Base-by-base conservation (phyloP, 2,888 invertebrate genomes). In the Drosophila paranaensis region DNA sequence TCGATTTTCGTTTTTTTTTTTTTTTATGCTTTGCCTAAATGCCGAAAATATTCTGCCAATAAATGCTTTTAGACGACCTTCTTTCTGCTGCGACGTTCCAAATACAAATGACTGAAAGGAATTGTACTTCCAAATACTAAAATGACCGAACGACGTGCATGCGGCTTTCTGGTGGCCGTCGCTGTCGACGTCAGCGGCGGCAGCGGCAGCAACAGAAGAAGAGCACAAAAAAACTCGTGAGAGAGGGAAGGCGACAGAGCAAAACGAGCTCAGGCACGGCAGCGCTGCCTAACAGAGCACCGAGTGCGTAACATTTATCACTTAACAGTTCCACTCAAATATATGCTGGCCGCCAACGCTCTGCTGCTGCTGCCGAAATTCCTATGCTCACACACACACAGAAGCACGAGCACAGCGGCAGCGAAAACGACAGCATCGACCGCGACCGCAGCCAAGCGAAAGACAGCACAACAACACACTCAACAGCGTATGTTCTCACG, bases 281-380 rank as follows among this genome's bases (percentile, higher is more conserved):
- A 33, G 43, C 43, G 43, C 33, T 61, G 55, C 45, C 55, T 56
- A 56, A 56, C 50, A 65, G 61, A 60, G 71, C 60, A 35, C 45
- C 40, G 65, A 74, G 75, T 79, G 76, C 70, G 77, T 79, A 77
- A 79, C 71, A 77, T 63, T 75, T 74, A 77, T 75, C 76, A 75
- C 77, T 75, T 77, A 67, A 65, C 84, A 70, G 69, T 87, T 82
- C 46, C 77, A 86, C 81, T 81, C 81, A 74, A 82, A 67, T 64
- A 76, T 62, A 51, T 71, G 71, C 74, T 33, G 69, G 78, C 51
- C 78, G 69, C 72, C 85, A 75, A 70, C 76, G 72, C 75, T 66
- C 65, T 48, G 62, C 50, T 51, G 62, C 50, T 71, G 71, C 54
- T 55, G 71, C 67, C 63, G 71, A 78, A 83, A 83, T 88, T 83